phyloP scores from a whole-genome alignment of 2,797 vertebrate species.

The Paramormyrops hopkinsi region DNA sequence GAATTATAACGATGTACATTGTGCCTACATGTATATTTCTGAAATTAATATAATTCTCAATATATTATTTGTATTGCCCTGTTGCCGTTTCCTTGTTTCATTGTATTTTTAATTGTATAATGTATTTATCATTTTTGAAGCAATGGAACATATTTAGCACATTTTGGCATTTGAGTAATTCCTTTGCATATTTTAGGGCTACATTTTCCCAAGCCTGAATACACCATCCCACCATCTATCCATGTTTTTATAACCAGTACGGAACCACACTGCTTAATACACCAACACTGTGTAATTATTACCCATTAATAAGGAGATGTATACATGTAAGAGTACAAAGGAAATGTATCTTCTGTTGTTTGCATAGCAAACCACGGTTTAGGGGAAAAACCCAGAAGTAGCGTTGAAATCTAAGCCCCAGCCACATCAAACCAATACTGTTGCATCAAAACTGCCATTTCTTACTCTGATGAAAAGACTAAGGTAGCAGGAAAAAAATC shows the following conservation, averaged over 20 bases:
- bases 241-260: not conserved
- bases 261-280: not conserved
- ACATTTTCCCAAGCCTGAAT: not conserved
- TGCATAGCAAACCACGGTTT: not conserved
- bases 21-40: not conserved
- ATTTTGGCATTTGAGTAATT: not conserved
- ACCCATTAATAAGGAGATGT: not conserved
- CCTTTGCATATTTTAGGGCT: not conserved
- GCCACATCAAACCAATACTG: not conserved
- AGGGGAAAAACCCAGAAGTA: not conserved
- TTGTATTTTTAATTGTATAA: not conserved
- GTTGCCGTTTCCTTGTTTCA: no score
- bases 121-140: not conserved
- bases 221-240: not conserved
- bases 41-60: not conserved
- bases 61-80: not conserved
- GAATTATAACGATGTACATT: not conserved
- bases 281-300: not conserved
- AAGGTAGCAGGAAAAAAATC: not conserved
- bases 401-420: not conserved
- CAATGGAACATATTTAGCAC: not conserved
- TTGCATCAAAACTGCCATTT: not conserved
- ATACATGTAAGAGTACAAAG: not conserved
- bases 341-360: not conserved
- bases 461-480: not conserved